Base-by-base conservation (phyloP, 1,140 invertebrate genomes). In the Bicyclus anynana region DNA sequence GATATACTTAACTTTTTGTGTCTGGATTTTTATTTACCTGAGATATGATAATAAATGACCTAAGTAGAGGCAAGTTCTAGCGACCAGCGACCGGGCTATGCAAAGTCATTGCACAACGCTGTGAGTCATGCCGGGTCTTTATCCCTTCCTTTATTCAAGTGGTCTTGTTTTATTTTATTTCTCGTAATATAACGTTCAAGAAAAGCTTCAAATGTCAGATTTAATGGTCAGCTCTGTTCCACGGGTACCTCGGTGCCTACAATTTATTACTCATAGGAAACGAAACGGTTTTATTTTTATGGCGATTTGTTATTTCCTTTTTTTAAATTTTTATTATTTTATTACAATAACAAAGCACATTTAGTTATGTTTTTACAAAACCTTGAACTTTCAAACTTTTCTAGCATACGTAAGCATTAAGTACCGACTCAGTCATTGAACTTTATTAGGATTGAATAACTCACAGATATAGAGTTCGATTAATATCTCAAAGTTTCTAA, bases 131-230 rank as follows among this genome's bases (percentile, higher is more conserved):
- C 10, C 18, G 17, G 18, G 40, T 44, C 40, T 44, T 21, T 44
- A 44, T 20, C 40, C 40, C 40, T 44, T 44, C 40, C 40, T 20
- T 44, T 33, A 33, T 33, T 33, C 1, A 20, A 44, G 16, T 38
- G 1, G 5, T 5, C 35, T 14, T 16, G 14, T 18, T 44, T 20
- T 16, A 17, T 18, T 44, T 44, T 44, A 6, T 3, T 44, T 38
- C 13, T 16, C 37, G 37, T 10, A 38, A 38, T 33, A n/a, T 10
- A 10, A 33, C 29, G 26, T 27, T 33, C 1, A n/a, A 33, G 29
- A 33, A 33, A 33, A 33, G n/a, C 29, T 6, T 12, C 29, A 33
- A 33, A 33, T 33, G 29, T 33, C 29, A 33, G 9, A 33, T 12
- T 10, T 33, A 33, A 33, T 33, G 29, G 29, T 33, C 29, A n/a